A percentile compares a stretch with the other conserved stretches of the same genome.
Evolutionary conservation across 2,113 vertebrate species (phyloP).

Genomic region (Sinocyclocheilus anophthalmus): DNA sequence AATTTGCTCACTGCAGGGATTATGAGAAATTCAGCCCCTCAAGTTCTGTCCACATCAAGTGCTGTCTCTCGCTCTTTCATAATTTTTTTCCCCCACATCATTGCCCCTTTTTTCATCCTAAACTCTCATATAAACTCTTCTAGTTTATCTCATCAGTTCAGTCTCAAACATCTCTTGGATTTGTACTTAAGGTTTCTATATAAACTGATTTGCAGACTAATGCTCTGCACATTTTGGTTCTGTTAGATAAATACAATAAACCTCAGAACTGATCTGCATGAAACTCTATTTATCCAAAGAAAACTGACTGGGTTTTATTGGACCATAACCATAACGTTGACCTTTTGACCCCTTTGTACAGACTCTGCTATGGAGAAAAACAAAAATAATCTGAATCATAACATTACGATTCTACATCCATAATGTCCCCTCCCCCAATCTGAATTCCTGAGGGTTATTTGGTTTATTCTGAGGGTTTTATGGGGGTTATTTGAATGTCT

Average conservation of each 20-base stretch:
- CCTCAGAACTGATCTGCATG: neutral
- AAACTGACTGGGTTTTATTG: neutral
- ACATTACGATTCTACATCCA: neutral
- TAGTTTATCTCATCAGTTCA: slow-evolving; percentile 1
- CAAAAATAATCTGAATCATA: neutral
- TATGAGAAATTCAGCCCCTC: slow-evolving; percentile 22
- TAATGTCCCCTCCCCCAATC: neutral
- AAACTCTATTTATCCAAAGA: neutral
- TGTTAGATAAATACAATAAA: neutral
- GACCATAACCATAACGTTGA: neutral
- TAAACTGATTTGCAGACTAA: neutral
- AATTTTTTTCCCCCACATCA: neutral
- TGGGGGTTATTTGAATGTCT: neutral
- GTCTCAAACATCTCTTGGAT: slow-evolving; percentile 17
- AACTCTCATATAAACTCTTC: neutral
- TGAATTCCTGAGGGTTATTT: neutral
- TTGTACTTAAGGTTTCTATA: neutral
- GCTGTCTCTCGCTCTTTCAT: neutral
- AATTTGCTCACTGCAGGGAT: slow-evolving; percentile 15
- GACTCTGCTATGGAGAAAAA: neutral
- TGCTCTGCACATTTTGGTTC: neutral
- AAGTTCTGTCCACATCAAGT: neutral
- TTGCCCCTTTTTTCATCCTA: neutral
- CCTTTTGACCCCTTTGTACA: neutral
- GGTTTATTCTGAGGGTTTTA: neutral